Evolutionary conservation across 2,113 vertebrate genomes (phyloP), one percentile per base, ranked within the genome.

Genomic region (Potamarius usumacintae): DNA sequence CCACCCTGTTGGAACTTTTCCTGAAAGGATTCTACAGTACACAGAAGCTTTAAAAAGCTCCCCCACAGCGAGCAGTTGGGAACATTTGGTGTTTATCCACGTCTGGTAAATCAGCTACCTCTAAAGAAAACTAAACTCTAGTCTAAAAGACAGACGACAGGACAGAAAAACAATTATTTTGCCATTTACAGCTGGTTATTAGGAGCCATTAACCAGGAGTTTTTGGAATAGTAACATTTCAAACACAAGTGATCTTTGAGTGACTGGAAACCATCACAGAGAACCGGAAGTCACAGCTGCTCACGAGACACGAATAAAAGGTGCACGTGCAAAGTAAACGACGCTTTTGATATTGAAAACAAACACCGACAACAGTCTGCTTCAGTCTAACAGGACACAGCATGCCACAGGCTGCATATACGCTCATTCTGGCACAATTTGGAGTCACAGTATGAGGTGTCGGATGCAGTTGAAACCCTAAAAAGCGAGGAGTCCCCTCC

Each of bases 401-500:
- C 79, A 34, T 15, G 22, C 55, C 34, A 2, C 55, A 81, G 34
- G 34, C 34, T 42, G 42, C 78, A 34, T 7, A 62, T 12, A 10
- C 18, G 14, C 15, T 48, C 22, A 62, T 62, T 20, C 6, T 82
- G 30, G 30, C 17, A 60, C 30, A 25, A 62, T 25, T 9, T 7
- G 67, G 55, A 57, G 55, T 57, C 79, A 74, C 83, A 58, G 53
- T 48, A n/a, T 20, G 50, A 60, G 18, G 71, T 57, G 53, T 72
- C 17, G 84, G 69, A 76, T 76, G 34, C 84, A 76, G 84, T 67
- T 57, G 62, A 58, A 76, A 76, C 50, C 22, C 83, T 52, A 60
- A 34, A 62, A 78, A 77, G 27, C 14, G 55, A 81, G 63, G n/a
- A 17, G 86, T 80, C 84, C 89, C 89, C 88, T 91, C 86, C 89